Conservation (phyloP, 1,140 invertebrate genomes). For the Maconellicoccus hirsutus region DNA sequence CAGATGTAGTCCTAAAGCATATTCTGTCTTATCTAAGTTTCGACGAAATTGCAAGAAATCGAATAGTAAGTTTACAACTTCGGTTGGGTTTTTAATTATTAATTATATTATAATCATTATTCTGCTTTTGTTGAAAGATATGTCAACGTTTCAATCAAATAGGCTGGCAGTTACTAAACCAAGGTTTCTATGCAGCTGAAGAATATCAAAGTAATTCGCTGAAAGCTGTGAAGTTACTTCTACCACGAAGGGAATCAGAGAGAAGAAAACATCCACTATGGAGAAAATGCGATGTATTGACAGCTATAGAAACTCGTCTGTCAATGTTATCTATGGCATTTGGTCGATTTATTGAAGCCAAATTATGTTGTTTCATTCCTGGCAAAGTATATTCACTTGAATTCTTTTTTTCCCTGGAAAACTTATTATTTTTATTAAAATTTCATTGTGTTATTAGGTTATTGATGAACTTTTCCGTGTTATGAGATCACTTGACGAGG, state of each 20-base stretch:
- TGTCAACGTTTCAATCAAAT: constrained; percentile 64
- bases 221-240: constrained; percentile 62
- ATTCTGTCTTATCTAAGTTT: constrained; percentile 64
- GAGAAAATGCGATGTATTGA: constrained; percentile 75
- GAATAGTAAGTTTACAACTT: constrained; percentile 49
- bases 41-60: constrained; percentile 66
- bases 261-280: constrained; percentile 68
- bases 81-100: background rate
- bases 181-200: constrained; percentile 69
- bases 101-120: constrained; percentile 23
- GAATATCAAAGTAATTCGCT: constrained; percentile 59
- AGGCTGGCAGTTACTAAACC: constrained; percentile 60
- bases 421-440: background rate
- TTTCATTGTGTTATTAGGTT: constrained; percentile 45
- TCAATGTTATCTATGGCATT: constrained; percentile 89
- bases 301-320: constrained; percentile 78
- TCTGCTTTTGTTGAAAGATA: constrained; percentile 49
- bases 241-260: constrained; percentile 80
- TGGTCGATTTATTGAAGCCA: constrained; percentile 70
- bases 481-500: constrained; percentile 36
- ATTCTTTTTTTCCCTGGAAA: too few relatives aligned
- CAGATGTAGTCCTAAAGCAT: constrained; percentile 63
- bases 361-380: constrained; percentile 85
- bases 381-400: constrained; percentile 56
- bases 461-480: constrained; percentile 77